Conservation (phyloP, 2,113 vertebrate genomes). For the Sinocyclocheilus anshuiensis region DNA sequence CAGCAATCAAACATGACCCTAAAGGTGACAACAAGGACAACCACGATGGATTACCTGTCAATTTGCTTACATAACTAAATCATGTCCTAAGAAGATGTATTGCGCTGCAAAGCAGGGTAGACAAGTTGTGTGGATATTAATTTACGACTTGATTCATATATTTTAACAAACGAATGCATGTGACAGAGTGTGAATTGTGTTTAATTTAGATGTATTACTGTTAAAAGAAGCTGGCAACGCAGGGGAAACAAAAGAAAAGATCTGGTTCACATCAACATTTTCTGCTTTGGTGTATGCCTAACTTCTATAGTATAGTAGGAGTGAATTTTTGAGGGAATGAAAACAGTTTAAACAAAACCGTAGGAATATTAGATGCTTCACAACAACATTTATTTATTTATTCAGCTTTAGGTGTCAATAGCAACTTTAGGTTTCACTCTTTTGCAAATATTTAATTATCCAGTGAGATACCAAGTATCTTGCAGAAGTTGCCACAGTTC, state of each 20-base stretch:
- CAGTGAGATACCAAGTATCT: background rate
- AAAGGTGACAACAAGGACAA: conserved; percentile 79
- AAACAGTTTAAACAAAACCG: background rate
- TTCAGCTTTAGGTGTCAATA: background rate
- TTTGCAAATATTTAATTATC: background rate
- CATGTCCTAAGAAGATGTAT: conserved; percentile 78
- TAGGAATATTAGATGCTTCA: background rate
- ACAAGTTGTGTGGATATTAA: conserved; percentile 80
- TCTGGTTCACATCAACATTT: background rate
- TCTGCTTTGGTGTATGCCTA: background rate
- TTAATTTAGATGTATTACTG: conserved; percentile 76
- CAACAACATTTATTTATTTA: background rate
- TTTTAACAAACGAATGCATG: conserved; percentile 72
- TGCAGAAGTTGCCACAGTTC: no score
- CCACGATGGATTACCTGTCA: conserved; percentile 80
- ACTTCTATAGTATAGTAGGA: background rate
- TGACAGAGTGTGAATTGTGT: conserved; percentile 66
- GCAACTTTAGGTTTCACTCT: background rate
- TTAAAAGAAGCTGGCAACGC: conserved; percentile 46
- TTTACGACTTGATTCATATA: conserved; percentile 79
- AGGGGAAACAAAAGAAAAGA: background rate
- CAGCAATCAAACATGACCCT: conserved; percentile 76
- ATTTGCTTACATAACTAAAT: conserved; percentile 81
- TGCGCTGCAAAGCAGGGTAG: conserved; percentile 73
- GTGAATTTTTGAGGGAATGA: background rate